A percentile compares a stretch with the other conserved stretches of the same genome.
phyloP scores from a whole-genome alignment of 1,140 invertebrate species.

The Battus philenor region DNA sequence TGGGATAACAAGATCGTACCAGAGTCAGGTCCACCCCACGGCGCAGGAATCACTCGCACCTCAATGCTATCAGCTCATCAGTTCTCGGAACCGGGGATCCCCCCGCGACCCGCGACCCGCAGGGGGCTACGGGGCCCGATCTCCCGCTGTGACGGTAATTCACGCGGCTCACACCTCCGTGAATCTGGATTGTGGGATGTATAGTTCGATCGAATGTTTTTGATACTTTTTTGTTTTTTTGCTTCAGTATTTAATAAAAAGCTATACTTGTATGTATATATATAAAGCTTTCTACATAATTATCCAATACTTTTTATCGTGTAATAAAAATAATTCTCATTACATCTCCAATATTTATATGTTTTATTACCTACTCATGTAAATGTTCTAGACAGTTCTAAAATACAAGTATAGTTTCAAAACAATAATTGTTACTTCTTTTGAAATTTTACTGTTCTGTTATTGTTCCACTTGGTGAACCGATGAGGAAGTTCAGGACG shows the following conservation, averaged over 20 bases:
- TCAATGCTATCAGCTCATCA: slow-evolving; percentile 30
- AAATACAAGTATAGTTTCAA: too few species aligned
- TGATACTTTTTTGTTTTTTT: slow-evolving; percentile 34
- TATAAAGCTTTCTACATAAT: not conserved
- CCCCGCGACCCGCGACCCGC: not conserved
- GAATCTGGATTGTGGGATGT: slow-evolving; percentile 23
- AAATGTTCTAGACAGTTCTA: too few species aligned
- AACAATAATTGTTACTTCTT: too few species aligned
- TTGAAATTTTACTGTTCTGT: too few species aligned
- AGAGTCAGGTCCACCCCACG: not conserved
- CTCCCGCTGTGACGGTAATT: slow-evolving; percentile 46
- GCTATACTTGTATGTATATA: too few species aligned
- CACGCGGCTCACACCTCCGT: slow-evolving; percentile 44
- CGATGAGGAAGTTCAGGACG: too few species aligned
- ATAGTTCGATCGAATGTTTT: slow-evolving; percentile 13
- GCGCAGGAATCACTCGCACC: slow-evolving; percentile 18
- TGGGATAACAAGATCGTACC: not conserved
- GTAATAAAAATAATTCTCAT: too few species aligned
- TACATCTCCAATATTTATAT: too few species aligned
- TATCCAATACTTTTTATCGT: too few species aligned
- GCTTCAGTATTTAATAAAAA: too few species aligned
- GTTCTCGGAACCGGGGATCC: slow-evolving; percentile 26
- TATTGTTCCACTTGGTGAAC: too few species aligned
- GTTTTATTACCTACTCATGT: too few species aligned
- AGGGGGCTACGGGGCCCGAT: slow-evolving; percentile 19